A percentile compares a stretch with the other conserved stretches of the same genome.
Evolutionary conservation across 2,113 vertebrate genomes (phyloP).

Genomic region (Callionymus lyra): DNA sequence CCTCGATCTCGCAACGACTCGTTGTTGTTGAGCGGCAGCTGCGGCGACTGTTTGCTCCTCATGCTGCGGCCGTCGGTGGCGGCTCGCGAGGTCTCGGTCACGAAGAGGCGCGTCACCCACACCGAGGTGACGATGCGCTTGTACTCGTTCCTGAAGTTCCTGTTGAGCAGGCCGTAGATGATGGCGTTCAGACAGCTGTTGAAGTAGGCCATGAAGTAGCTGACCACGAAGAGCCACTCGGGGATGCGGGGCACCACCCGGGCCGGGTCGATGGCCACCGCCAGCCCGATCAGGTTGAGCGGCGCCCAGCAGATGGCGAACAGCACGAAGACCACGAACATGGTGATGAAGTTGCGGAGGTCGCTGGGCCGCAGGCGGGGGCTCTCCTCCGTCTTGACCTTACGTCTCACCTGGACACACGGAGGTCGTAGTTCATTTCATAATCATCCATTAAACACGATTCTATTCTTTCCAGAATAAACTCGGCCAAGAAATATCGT

Average conservation of each 20-base stretch:
- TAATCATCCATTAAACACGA: too few species aligned
- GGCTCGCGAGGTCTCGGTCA: conserved; percentile 72
- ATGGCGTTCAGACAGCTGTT: conserved; percentile 91
- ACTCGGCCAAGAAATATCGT: too few species aligned
- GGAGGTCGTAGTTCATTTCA: too few species aligned
- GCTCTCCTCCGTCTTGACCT: conserved; percentile 73
- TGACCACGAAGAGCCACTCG: conserved; percentile 82
- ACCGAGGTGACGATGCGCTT: conserved; percentile 77
- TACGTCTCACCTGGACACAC: conserved; percentile 64
- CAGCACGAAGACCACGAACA: conserved; percentile 88
- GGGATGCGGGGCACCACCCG: conserved; percentile 76
- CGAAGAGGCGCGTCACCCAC: conserved; percentile 74
- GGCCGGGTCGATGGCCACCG: conserved; percentile 74
- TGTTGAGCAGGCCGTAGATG: conserved; percentile 85
- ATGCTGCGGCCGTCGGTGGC: conserved; percentile 65
- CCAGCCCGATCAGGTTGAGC: conserved; percentile 81
- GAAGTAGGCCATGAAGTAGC: conserved; percentile 93
- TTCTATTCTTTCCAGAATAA: too few species aligned
- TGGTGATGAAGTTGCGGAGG: conserved; percentile 82
- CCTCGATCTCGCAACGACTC: conserved; percentile 52
- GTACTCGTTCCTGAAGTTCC: conserved; percentile 87
- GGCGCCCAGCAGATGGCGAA: conserved; percentile 93
- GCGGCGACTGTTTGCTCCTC: conserved; percentile 74
- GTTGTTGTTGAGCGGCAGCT: conserved; percentile 70
- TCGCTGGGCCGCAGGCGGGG: conserved; percentile 68